Base-by-base conservation (phyloP, 2,113 vertebrate genomes). In the Cephalopterus ornatus region DNA sequence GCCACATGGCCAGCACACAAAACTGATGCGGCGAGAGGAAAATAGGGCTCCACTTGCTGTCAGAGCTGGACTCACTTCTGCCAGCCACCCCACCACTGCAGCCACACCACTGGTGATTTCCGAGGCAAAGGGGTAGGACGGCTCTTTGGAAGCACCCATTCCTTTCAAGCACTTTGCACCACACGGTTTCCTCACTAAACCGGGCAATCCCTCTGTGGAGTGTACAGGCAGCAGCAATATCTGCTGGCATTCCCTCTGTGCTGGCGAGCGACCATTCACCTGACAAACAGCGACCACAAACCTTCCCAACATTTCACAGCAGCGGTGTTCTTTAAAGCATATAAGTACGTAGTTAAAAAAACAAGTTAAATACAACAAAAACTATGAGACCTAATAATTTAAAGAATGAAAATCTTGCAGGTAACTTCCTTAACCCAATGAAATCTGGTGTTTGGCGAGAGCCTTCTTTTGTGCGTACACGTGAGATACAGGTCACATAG, bases 281-380 rank as follows among this genome's bases (percentile, higher is more conserved):
- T 5, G 3, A 65, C 47, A 67, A 90, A 62, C 55, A 77, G 74
- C 2, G 0, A 56, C 50, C 47, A 62, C 35, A 72, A 85, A 89
- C 58, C 72, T 71, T 79, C 53, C 73, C 87, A 41, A 62, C 46
- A 28, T 30, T 81, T 50, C 59, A 66, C 39, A 91, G 86, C 77
- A 91, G 61, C 8, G 1, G 16, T 7, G 21, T 20, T 6, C 68
- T 76, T 78, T 37, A 90, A 86, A 95, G 92, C n/a, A 37, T 52
- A 41, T 13, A 17, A 93, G 33, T 50, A 80, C 0, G 0, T 18
- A 58, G 63, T 33, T 75, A 33, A 66, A 68, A 80, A 84, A 72
- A n/a, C n/a, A 8, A 39, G 28, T 81, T 50, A 88, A 94, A 80
- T 39, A 88, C 14, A 91, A 41, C 28, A 91, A 93, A 75, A 95